These are phyloP conservation scores for Muscidifurax raptorellus DNA, from an alignment of 1,140 invertebrate species.

Conservation along the genomic window DNA sequence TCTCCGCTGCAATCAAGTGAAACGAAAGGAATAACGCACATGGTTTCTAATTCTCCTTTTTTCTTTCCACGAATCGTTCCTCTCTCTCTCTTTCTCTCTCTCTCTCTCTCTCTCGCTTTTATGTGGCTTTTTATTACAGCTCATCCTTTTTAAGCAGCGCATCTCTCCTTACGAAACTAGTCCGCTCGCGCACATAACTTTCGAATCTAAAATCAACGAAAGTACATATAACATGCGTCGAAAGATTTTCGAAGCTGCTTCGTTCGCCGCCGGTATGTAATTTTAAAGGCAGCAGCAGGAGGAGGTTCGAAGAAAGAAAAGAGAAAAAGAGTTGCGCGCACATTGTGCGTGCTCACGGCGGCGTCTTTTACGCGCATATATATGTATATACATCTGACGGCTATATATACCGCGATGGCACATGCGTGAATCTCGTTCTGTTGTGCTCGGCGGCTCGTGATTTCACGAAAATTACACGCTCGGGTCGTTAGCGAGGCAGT, in stretches of 20 bases:
- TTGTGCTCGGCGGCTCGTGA: conserved; percentile 24
- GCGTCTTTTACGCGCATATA: too few relatives aligned
- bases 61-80: not conserved
- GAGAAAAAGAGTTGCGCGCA: not conserved
- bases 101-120: not conserved
- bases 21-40: not conserved
- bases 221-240: not conserved
- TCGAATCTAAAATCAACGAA: not conserved
- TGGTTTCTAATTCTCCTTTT: not conserved
- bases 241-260: too few relatives aligned
- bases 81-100: too few relatives aligned
- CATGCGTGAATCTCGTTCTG: conserved; percentile 23
- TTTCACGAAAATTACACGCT: conserved; percentile 51
- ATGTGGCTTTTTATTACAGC: conserved; percentile 11
- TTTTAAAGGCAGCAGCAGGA: not conserved
- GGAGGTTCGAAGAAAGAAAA: not conserved
- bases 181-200: not conserved
- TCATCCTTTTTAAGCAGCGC: not conserved
- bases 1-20: not conserved
- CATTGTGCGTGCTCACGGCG: not conserved
- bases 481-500: conserved; percentile 23
- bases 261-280: not conserved
- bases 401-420: not conserved
- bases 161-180: conserved; percentile 12
- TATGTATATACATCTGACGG: too few relatives aligned